Percentiles rank a stretch among this genome's conserved stretches.
These are phyloP conservation scores for Hippopotamus amphibius DNA, from an alignment of 2,113 vertebrate genomes.

Conservation along the genomic window DNA sequence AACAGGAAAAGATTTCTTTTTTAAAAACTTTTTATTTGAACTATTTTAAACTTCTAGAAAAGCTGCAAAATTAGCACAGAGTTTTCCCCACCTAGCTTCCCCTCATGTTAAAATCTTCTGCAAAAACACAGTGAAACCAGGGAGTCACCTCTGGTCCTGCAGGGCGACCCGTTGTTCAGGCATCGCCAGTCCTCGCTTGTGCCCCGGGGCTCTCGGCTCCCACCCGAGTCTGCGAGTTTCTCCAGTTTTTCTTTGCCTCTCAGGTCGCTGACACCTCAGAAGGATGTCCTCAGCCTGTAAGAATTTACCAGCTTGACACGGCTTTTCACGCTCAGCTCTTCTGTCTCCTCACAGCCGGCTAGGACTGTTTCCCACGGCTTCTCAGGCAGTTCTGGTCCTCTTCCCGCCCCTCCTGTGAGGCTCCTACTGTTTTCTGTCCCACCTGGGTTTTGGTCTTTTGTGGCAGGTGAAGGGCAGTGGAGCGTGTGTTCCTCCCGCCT, in stretches of 20 bases:
- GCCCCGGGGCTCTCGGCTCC: not conserved
- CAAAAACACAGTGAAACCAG: not conserved
- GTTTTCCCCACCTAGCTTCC: not conserved
- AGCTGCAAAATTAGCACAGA: not conserved
- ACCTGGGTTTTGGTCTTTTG: not conserved
- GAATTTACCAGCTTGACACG: not conserved
- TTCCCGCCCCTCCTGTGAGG: not conserved
- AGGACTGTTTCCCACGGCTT: not conserved
- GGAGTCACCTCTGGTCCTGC: too few relatives aligned
- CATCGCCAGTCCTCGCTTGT: fast-evolving
- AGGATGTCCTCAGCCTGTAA: not conserved
- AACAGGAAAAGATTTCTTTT: not conserved
- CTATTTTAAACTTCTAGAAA: not conserved
- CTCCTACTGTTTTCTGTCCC: not conserved
- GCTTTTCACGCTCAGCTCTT: not conserved
- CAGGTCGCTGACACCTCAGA: not conserved
- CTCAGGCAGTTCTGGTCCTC: not conserved
- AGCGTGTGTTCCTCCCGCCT: too few relatives aligned
- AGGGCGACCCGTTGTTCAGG: fast-evolving
- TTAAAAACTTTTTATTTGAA: not conserved
- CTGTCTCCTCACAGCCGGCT: not conserved
- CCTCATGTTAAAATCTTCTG: fast-evolving
- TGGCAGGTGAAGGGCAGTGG: not conserved
- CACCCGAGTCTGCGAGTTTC: too few relatives aligned
- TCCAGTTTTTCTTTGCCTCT: not conserved